A percentile compares a stretch with the other conserved stretches of the same genome.
Evolutionary conservation across 2,113 vertebrate genomes (phyloP).

Genomic region (Corythoichthys haematopterus): DNA sequence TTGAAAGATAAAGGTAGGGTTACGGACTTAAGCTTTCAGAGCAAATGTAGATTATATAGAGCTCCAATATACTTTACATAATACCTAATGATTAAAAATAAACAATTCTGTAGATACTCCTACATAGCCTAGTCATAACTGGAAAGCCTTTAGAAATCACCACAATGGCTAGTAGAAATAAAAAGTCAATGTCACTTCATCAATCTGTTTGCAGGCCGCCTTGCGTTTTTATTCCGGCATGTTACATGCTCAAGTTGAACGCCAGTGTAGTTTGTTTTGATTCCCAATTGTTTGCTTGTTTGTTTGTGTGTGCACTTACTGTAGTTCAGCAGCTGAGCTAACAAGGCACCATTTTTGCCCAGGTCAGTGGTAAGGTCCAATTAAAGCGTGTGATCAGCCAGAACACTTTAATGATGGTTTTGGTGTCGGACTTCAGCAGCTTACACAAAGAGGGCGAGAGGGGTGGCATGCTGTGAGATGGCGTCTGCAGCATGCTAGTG

Average conservation of each 20-base stretch:
- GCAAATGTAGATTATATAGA: not conserved
- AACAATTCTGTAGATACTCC: too few species aligned
- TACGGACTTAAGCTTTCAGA: not conserved
- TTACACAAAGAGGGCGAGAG: constrained; percentile 32
- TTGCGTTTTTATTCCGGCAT: constrained; percentile 10
- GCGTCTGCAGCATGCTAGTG: constrained; percentile 54
- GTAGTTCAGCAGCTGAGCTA: constrained; percentile 69
- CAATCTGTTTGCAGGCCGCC: constrained; percentile 41
- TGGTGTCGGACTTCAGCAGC: constrained; percentile 58
- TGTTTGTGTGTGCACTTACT: constrained; percentile 51
- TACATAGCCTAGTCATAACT: too few species aligned
- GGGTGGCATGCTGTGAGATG: constrained; percentile 57
- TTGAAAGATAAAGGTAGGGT: not conserved
- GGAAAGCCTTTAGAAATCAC: too few species aligned
- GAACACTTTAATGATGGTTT: constrained; percentile 77
- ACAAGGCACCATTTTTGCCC: constrained; percentile 70
- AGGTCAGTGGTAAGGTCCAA: constrained; percentile 62
- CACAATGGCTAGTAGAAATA: too few species aligned
- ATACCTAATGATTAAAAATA: too few species aligned
- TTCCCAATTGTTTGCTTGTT: constrained; percentile 62
- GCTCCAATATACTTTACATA: not conserved
- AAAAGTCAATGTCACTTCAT: constrained; percentile 13
- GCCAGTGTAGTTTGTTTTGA: constrained; percentile 49
- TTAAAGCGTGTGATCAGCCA: constrained; percentile 78
- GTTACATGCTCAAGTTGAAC: constrained; percentile 30